Conservation (phyloP, 2,113 vertebrate species). For the Clarias magur region DNA sequence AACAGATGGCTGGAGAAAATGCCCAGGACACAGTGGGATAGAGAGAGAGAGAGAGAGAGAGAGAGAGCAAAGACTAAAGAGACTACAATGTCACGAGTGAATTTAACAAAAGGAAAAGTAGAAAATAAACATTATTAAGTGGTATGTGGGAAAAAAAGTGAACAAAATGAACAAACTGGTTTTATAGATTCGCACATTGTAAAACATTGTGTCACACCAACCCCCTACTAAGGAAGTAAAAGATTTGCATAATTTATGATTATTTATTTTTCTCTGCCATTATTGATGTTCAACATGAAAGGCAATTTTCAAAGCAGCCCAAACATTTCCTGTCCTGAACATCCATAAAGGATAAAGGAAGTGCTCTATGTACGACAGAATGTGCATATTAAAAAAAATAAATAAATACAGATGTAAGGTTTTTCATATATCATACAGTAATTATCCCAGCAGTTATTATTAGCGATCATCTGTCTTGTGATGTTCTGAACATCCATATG, state of each 20-base stretch:
- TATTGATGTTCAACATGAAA: constrained; percentile 58
- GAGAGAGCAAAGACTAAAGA: constrained; percentile 9
- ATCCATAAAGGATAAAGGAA: neutral
- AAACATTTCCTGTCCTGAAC: constrained; percentile 30
- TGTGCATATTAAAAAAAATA: neutral
- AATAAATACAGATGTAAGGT: neutral
- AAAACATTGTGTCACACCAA: constrained; percentile 5
- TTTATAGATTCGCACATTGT: neutral
- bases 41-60: constrained; percentile 45
- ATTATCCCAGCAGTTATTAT: neutral
- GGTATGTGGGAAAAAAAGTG: neutral
- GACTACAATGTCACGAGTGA: neutral
- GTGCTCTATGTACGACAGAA: constrained; percentile 3
- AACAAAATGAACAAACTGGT: neutral
- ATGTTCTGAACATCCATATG: neutral
- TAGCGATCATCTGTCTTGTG: neutral
- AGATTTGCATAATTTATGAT: constrained; percentile 65
- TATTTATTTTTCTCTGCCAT: constrained; percentile 50
- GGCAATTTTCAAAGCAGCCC: constrained; percentile 32
- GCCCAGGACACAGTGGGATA: constrained; percentile 69
- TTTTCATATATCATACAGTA: neutral
- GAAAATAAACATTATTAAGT: no score
- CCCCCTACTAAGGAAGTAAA: constrained; percentile 35
- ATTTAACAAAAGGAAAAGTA: constrained; percentile 33
- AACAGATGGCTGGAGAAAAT: constrained; percentile 73